A percentile compares a stretch with the other conserved stretches of the same genome.
Conservation (phyloP, 2,888 invertebrate genomes). For the Caenorhabditis imperialis region DNA sequence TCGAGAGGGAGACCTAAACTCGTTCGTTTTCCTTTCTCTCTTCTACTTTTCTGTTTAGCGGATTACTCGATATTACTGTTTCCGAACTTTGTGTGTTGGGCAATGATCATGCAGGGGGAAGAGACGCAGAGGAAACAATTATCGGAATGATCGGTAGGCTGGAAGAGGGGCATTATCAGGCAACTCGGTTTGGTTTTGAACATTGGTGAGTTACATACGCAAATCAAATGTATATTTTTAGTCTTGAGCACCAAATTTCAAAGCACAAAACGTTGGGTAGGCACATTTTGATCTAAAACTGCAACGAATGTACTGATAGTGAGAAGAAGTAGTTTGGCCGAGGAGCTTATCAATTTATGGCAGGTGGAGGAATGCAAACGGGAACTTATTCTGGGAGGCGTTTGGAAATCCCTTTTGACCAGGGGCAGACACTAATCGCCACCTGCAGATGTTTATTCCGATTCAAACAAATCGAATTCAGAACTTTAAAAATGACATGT, state of each 20-base stretch:
- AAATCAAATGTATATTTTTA: too few species aligned
- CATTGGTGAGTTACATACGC: too few species aligned
- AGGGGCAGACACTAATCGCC: background rate
- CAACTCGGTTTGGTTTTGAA: background rate
- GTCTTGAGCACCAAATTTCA: too few species aligned
- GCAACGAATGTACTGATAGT: too few species aligned
- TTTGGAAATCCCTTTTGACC: background rate
- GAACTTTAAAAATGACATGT: too few species aligned
- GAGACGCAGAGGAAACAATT: slow-evolving; percentile 12
- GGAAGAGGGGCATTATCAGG: slow-evolving; percentile 7
- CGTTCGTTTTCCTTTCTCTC: background rate
- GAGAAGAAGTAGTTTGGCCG: too few species aligned
- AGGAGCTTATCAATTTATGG: too few species aligned
- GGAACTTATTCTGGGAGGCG: background rate
- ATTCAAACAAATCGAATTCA: too few species aligned
- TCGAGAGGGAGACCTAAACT: slow-evolving; percentile 1
- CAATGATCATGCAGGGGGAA: background rate
- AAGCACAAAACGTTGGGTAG: too few species aligned
- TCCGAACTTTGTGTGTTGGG: slow-evolving; percentile 4
- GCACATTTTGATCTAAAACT: slow-evolving; percentile 9
- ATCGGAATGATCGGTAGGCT: slow-evolving; percentile 4
- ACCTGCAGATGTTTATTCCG: slow-evolving; percentile 10
- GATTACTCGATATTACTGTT: slow-evolving; percentile 23
- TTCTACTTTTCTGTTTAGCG: background rate
- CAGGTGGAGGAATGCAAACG: background rate